Conservation (phyloP, 1,140 invertebrate species). For the Eurosta solidaginis region DNA sequence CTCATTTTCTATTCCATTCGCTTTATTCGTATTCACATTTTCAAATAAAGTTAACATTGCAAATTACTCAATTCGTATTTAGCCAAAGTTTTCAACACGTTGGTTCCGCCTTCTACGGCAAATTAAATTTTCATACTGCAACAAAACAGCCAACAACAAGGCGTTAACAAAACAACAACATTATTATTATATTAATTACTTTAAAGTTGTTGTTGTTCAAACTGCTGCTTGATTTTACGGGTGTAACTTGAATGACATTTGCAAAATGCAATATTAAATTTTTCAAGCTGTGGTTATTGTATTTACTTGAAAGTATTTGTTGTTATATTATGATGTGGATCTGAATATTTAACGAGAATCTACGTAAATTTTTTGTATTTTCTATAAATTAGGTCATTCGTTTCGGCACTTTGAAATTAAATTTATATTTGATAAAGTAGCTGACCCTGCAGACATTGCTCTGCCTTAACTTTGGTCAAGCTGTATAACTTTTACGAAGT, state of each 20-base stretch:
- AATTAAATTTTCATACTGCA: conserved; percentile 19
- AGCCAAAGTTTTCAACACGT: conserved; percentile 19
- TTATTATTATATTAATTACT: background rate
- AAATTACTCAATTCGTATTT: conserved; percentile 25
- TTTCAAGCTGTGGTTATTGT: background rate
- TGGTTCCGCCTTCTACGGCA: background rate
- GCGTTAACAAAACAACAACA: background rate
- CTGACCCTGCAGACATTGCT: too few species aligned
- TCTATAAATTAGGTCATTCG: conserved; percentile 1
- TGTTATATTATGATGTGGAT: background rate
- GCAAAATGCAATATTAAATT: background rate
- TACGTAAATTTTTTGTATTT: background rate
- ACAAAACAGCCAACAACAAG: background rate
- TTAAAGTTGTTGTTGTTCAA: background rate
- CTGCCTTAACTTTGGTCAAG: too few species aligned
- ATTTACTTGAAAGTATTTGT: too few species aligned
- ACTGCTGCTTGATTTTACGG: background rate
- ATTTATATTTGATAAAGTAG: too few species aligned
- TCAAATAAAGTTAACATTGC: conserved; percentile 12
- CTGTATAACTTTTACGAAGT: too few species aligned
- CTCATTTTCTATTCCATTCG: conserved; percentile 16
- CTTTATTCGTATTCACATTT: background rate
- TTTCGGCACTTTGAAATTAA: background rate
- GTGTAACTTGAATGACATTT: background rate
- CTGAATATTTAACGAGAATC: background rate